phyloP scores from a whole-genome alignment of 2,113 vertebrate genomes.

The Antennarius striatus region DNA sequence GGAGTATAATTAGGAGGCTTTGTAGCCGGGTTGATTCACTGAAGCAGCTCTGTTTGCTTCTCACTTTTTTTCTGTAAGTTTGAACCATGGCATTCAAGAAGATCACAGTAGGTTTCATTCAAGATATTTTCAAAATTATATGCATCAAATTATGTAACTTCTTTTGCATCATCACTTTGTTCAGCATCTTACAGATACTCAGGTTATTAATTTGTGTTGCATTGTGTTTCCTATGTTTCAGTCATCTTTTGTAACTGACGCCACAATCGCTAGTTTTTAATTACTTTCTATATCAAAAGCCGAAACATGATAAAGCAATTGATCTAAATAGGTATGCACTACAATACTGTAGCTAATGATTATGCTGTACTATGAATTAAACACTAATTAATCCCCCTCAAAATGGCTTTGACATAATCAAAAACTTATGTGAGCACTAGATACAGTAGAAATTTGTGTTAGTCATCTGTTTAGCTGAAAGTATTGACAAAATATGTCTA shows the following conservation, averaged over 20 bases:
- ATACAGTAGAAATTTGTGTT: neutral
- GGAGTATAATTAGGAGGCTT: conserved; percentile 30
- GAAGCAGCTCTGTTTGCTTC: conserved; percentile 15
- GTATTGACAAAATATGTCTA: conserved; percentile 7
- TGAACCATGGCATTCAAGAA: neutral
- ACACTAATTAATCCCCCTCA: no score
- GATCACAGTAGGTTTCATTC: neutral
- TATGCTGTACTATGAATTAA: no score
- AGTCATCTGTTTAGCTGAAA: neutral
- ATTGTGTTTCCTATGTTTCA: neutral
- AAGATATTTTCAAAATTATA: neutral
- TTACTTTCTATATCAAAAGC: neutral
- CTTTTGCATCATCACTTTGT: neutral
- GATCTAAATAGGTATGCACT: no score
- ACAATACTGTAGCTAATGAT: no score
- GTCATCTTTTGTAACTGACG: neutral
- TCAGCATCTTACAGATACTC: neutral
- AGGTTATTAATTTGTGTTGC: neutral
- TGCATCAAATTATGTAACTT: neutral
- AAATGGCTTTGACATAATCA: no score
- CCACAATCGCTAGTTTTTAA: neutral
- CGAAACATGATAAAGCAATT: no score
- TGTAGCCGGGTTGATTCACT: conserved; percentile 2
- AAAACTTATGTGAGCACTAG: no score
- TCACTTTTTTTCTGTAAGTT: neutral